Evolutionary conservation across 1,140 invertebrate species (phyloP).

Genomic region (Centruroides sculpturatus): DNA sequence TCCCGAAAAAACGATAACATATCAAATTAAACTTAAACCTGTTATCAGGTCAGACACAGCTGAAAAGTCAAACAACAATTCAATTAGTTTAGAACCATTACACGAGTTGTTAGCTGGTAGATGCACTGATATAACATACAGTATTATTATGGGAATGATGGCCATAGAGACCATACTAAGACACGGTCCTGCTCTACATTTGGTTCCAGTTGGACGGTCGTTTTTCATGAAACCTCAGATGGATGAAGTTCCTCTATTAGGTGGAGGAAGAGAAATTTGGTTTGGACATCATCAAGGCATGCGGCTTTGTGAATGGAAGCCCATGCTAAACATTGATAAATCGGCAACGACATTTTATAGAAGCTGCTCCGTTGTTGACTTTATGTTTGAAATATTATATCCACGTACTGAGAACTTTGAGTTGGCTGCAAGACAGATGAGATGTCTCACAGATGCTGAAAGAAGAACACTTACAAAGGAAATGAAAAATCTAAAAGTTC

Average conservation of each 20-base stretch:
- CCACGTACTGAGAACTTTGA: too few species aligned
- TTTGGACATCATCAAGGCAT: slow-evolving; percentile 15
- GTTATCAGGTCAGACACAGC: neutral
- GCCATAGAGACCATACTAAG: slow-evolving; percentile 13
- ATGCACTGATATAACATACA: slow-evolving; percentile 1
- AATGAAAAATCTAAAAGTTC: too few species aligned
- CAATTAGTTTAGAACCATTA: slow-evolving; percentile 6
- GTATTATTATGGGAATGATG: slow-evolving; percentile 2
- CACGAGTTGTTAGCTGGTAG: neutral
- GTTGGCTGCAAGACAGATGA: too few species aligned
- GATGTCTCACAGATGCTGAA: too few species aligned
- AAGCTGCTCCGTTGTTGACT: too few species aligned
- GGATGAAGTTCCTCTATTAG: neutral
- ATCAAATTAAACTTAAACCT: slow-evolving; percentile 7
- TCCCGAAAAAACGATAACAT: neutral
- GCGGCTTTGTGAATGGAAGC: slow-evolving; percentile 9
- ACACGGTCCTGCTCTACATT: slow-evolving; percentile 4
- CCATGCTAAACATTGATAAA: too few species aligned
- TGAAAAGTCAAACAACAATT: neutral
- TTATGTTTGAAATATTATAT: too few species aligned
- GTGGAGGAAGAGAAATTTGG: slow-evolving; percentile 13
- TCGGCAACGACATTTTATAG: too few species aligned
- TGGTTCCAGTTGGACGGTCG: slow-evolving; percentile 13
- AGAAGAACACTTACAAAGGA: too few species aligned
- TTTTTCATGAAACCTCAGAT: slow-evolving; percentile 10